Evolutionary conservation across 2,113 vertebrate species (phyloP).

Genomic region (Myotis davidii): DNA sequence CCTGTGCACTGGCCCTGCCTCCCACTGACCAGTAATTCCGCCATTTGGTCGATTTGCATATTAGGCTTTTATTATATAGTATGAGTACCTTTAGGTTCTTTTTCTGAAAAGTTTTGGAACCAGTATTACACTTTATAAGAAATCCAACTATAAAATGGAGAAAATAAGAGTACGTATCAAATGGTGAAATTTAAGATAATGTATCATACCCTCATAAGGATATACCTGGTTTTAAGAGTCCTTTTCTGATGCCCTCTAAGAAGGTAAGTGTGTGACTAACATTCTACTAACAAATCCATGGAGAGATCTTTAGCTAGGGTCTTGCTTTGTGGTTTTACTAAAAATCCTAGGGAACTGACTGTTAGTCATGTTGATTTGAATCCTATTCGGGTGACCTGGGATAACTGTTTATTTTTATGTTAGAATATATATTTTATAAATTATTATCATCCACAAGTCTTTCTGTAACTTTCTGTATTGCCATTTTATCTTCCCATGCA

Average conservation of each 20-base stretch:
- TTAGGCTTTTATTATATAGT: no score
- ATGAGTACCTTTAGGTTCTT: neutral
- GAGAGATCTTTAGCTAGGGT: neutral
- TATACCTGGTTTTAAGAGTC: neutral
- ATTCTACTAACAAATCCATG: neutral
- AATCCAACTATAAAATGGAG: neutral
- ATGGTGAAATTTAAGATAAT: neutral
- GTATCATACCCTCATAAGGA: neutral
- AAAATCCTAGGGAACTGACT: neutral
- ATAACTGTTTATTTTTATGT: neutral
- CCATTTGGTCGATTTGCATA: no score
- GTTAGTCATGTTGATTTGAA: neutral
- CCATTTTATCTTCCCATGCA: neutral
- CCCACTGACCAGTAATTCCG: accelerated
- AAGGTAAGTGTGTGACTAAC: neutral
- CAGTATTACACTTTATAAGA: neutral
- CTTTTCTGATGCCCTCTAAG: neutral
- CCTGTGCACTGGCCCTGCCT: no score
- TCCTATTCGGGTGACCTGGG: neutral
- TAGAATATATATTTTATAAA: neutral
- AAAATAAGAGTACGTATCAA: neutral
- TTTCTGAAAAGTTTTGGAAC: neutral
- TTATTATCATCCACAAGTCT: neutral
- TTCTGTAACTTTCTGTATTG: neutral
- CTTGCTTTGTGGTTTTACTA: neutral